phyloP scores from a whole-genome alignment of 1,140 invertebrate genomes.

The Drosophila seguyi region DNA sequence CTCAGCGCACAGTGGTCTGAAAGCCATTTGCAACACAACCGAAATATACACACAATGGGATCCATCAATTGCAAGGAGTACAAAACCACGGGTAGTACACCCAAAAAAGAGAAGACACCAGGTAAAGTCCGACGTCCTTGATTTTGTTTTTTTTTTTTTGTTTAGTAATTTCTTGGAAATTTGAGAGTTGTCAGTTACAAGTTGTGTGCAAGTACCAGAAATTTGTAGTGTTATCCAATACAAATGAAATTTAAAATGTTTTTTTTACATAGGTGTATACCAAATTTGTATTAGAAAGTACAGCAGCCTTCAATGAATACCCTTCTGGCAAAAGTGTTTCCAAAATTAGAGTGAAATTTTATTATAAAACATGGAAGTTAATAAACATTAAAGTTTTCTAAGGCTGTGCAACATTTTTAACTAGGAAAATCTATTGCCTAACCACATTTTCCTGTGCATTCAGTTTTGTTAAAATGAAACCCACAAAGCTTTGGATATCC shows the following conservation, averaged over 20 bases:
- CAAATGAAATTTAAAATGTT: too few species aligned
- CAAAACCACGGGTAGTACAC: conserved; percentile 71
- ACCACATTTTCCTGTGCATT: background rate
- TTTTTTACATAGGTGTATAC: too few species aligned
- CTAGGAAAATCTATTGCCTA: background rate
- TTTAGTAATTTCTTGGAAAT: background rate
- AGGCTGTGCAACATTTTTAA: background rate
- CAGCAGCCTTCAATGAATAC: too few species aligned
- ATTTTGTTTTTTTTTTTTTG: background rate
- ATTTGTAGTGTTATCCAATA: too few species aligned
- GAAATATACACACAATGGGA: conserved; percentile 59
- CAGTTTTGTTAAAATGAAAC: too few species aligned
- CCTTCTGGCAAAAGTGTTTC: too few species aligned
- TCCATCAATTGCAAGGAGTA: conserved; percentile 77
- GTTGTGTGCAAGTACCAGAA: too few species aligned
- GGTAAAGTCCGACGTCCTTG: too few species aligned
- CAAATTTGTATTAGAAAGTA: too few species aligned
- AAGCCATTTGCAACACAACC: background rate
- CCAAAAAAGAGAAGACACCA: conserved; percentile 63
- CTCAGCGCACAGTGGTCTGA: conserved; percentile 1
- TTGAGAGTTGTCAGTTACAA: too few species aligned
- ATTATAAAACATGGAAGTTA: background rate
- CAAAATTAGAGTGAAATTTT: background rate
- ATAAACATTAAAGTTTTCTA: background rate
- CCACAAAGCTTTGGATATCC: background rate